Evolutionary conservation across 2,888 invertebrate species (phyloP).

Genomic region (Sepiola atlantica): DNA sequence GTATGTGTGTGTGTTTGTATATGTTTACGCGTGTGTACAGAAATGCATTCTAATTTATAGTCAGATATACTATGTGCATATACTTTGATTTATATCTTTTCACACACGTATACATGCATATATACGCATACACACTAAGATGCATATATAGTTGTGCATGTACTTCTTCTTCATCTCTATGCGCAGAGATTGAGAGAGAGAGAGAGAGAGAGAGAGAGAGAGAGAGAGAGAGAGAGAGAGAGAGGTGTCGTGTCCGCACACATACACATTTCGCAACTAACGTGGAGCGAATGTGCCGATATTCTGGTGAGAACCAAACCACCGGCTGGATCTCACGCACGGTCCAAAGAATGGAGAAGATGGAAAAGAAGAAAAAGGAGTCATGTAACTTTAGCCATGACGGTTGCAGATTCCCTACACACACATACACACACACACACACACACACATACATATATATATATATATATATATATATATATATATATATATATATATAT

Average conservation of each 20-base stretch:
- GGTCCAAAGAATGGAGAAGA: slow-evolving; percentile 12
- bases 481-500: slow-evolving; percentile 40
- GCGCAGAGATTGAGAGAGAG: too few relatives aligned
- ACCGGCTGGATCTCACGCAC: slow-evolving; percentile 19
- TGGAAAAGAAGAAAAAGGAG: not conserved
- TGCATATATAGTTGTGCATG: not conserved
- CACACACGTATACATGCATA: too few relatives aligned
- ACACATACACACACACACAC: not conserved
- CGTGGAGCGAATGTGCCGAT: not conserved
- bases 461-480: slow-evolving; percentile 37
- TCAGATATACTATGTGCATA: too few relatives aligned
- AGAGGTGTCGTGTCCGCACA: not conserved
- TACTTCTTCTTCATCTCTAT: not conserved
- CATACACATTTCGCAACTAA: not conserved
- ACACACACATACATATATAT: not conserved
- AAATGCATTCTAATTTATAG: not conserved
- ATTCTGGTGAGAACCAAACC: slow-evolving; percentile 9
- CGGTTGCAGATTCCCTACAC: not conserved
- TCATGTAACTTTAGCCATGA: slow-evolving; percentile 10
- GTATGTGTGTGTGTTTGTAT: not conserved
- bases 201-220: not conserved
- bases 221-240: not conserved
- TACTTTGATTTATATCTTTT: too few relatives aligned
- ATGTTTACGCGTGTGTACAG: not conserved
- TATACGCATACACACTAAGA: not conserved